Evolutionary conservation across 2,797 vertebrate genomes (phyloP).

Genomic region (Argentina silus): DNA sequence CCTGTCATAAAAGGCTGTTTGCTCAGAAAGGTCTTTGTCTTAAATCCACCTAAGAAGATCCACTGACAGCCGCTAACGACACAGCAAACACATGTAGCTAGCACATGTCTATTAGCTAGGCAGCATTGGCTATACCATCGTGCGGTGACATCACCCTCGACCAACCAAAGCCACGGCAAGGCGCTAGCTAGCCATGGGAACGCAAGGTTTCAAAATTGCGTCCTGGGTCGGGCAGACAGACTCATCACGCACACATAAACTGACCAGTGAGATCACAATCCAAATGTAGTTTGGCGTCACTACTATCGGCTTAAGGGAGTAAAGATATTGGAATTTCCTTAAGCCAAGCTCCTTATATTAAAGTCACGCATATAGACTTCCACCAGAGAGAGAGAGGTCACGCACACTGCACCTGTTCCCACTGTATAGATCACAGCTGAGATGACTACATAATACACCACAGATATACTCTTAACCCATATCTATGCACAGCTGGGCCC

Average conservation of each 20-base stretch:
- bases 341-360: background rate
- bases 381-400: slow-evolving; percentile 22
- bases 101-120: no score
- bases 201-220: no score
- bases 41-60: background rate
- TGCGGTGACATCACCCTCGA: no score
- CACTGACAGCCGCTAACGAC: background rate
- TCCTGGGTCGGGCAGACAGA: background rate
- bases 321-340: background rate
- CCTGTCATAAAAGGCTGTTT: background rate
- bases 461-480: slow-evolving; percentile 34
- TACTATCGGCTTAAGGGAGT: background rate
- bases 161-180: no score
- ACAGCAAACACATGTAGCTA: no score
- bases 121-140: no score
- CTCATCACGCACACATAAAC: background rate
- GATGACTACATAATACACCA: slow-evolving; percentile 37
- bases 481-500: slow-evolving; percentile 51
- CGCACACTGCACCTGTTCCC: slow-evolving; percentile 41
- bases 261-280: background rate
- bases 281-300: background rate
- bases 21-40: background rate
- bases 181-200: no score
- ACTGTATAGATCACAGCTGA: slow-evolving; percentile 31
- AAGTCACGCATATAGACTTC: slow-evolving; percentile 10